Evolutionary conservation across 2,113 vertebrate species (phyloP).

Genomic region (Paedocypris sp.): DNA sequence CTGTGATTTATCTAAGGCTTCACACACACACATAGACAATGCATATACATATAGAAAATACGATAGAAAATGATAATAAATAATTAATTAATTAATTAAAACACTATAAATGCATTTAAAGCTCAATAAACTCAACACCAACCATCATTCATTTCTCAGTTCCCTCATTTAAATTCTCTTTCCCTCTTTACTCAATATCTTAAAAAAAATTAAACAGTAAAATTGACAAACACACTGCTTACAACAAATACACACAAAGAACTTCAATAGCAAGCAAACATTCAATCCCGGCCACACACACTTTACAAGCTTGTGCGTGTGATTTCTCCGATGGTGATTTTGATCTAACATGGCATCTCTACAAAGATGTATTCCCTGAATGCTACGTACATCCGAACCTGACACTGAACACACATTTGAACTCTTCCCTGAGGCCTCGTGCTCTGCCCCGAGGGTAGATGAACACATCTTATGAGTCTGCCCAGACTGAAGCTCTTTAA

Average conservation of each 20-base stretch:
- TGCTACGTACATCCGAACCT: conserved; percentile 1
- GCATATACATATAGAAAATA: too few species aligned
- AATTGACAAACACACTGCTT: background rate
- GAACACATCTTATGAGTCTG: background rate
- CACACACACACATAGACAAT: too few species aligned
- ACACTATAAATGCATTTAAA: too few species aligned
- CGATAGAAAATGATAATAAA: too few species aligned
- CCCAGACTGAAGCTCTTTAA: background rate
- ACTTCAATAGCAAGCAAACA: conserved; percentile 1
- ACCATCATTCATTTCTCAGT: too few species aligned
- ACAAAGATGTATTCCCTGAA: background rate
- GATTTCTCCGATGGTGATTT: conserved; percentile 9
- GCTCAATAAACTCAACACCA: too few species aligned
- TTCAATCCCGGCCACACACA: background rate
- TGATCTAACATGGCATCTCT: conserved; percentile 5
- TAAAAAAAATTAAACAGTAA: too few species aligned
- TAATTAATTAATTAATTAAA: too few species aligned
- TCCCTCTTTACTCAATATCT: too few species aligned
- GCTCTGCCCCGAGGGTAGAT: background rate
- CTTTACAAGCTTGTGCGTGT: background rate
- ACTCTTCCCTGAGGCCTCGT: background rate
- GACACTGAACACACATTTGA: background rate
- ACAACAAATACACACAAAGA: conserved; percentile 5
- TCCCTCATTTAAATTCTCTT: too few species aligned
- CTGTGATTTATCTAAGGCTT: too few species aligned